phyloP scores from a whole-genome alignment of 2,888 invertebrate species.

The Hipparchia sbordonii region DNA sequence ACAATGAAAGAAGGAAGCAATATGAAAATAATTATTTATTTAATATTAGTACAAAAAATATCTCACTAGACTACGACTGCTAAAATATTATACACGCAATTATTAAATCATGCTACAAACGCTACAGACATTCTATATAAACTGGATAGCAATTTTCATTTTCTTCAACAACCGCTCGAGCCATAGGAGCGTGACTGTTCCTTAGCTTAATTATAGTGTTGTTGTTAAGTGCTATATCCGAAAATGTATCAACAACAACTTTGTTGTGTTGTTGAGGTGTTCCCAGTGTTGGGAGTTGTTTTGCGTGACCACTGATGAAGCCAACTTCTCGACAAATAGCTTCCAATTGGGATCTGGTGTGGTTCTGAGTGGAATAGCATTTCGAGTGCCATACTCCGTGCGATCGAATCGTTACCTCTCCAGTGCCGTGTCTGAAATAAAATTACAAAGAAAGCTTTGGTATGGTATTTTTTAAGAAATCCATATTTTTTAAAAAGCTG shows the following conservation, averaged over 20 bases:
- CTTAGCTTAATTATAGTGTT: constrained; percentile 66
- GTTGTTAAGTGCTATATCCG: constrained; percentile 66
- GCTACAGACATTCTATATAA: constrained; percentile 74
- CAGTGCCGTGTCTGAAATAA: constrained; percentile 78
- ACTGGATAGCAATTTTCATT: constrained; percentile 69
- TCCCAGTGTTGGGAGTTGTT: constrained; percentile 58
- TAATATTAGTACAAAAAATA: not conserved
- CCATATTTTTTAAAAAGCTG: too few relatives aligned
- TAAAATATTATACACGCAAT: not conserved
- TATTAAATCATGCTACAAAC: not conserved
- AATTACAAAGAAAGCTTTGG: not conserved
- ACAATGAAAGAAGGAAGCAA: not conserved
- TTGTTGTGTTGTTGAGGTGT: constrained; percentile 56
- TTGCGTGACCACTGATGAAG: constrained; percentile 81
- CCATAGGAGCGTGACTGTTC: constrained; percentile 64
- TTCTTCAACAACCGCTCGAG: constrained; percentile 55
- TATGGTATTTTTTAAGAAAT: not conserved
- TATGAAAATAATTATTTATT: not conserved
- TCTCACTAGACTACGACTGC: not conserved
- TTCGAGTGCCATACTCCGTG: constrained; percentile 89
- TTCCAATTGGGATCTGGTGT: constrained; percentile 80
- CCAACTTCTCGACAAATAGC: constrained; percentile 85
- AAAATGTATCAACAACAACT: constrained; percentile 62
- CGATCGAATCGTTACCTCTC: constrained; percentile 85
- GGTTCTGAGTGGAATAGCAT: constrained; percentile 82